Evolutionary conservation across 2,797 vertebrate genomes (phyloP), one percentile per base, ranked within the genome.

Genomic region (Dallia pectoralis): DNA sequence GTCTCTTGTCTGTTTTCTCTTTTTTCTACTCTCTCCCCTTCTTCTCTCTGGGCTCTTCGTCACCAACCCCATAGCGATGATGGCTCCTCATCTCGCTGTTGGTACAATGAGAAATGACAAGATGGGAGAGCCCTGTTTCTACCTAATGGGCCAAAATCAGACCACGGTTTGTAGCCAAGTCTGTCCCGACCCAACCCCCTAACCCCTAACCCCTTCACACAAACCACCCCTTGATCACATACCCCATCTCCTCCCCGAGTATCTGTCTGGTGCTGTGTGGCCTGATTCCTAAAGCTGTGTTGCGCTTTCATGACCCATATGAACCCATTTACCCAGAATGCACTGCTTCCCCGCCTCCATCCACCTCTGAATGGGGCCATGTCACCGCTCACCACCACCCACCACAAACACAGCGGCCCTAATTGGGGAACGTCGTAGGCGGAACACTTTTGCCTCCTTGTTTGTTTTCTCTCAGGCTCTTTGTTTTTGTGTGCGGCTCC

Each of bases 141-240:
- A 98, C 97, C 95, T 98, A 94, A 98, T 96, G 96, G 97, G 97
- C 95, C 98, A 98, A 97, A 98, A 98, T 97, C 97, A 99, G 95
- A 98, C 96, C 95, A 99, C 97, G 98, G 98, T 99, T 99, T 98
- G 98, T 99, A 98, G 95, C 93, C 95, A 87, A 93, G 85, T 96
- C 95, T 89, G 91, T 89, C 59, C 83, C 84, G 69, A 71, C 82
- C 77, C 84, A 76, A 80, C 66, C 61, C 40, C 16, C 16, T 59
- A n/a, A 40, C 53, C 12, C 70, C 76, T 78, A 77, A 66, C 44
- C 36, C 82, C 84, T 78, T 74, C 49, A 66, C 51, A 29, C 18
- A 44, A 53, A 47, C 73, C 68, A 77, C 80, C 74, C 72, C 79
- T 59, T 22, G 25, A 22, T 69, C 51, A 81, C 79, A 67, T 74